These are phyloP conservation scores for Lepus americanus DNA, from an alignment of 2,113 vertebrate species.

Conservation along the genomic window DNA sequence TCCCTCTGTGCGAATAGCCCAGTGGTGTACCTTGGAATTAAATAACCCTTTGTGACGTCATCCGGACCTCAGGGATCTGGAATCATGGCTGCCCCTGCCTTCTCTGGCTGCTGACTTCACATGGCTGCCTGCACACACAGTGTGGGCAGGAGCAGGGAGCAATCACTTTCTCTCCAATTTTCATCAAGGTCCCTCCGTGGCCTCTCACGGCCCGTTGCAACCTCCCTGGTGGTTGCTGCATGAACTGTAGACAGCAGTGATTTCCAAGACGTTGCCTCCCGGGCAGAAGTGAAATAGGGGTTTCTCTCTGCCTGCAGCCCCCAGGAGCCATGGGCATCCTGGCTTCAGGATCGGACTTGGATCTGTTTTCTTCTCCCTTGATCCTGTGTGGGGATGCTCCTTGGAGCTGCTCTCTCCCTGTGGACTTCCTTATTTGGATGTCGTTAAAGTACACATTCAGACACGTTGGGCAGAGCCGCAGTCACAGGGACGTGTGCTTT, in stretches of 20 bases:
- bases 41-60: slow-evolving; percentile 71
- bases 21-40: slow-evolving; percentile 69
- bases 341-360: neutral
- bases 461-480: neutral
- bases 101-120: slow-evolving; percentile 40
- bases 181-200: neutral
- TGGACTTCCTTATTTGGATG: slow-evolving; percentile 33
- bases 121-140: neutral
- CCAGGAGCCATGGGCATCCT: fast-evolving
- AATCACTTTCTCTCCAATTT: neutral
- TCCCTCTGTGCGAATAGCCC: slow-evolving; percentile 72
- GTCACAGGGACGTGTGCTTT: neutral
- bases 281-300: fast-evolving
- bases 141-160: neutral
- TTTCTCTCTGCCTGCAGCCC: neutral
- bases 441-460: slow-evolving; percentile 22
- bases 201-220: neutral
- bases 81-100: slow-evolving; percentile 39
- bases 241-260: neutral
- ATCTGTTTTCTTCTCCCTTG: neutral
- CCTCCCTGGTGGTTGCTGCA: neutral
- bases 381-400: slow-evolving; percentile 25
- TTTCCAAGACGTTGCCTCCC: neutral
- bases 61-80: slow-evolving; percentile 5
- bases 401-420: slow-evolving; percentile 23